Evolutionary conservation across 92 coral and sea anemone species (phyloP), one percentile per base, ranked within the genome.

Genomic region (Umimayanthus chanpuru): DNA sequence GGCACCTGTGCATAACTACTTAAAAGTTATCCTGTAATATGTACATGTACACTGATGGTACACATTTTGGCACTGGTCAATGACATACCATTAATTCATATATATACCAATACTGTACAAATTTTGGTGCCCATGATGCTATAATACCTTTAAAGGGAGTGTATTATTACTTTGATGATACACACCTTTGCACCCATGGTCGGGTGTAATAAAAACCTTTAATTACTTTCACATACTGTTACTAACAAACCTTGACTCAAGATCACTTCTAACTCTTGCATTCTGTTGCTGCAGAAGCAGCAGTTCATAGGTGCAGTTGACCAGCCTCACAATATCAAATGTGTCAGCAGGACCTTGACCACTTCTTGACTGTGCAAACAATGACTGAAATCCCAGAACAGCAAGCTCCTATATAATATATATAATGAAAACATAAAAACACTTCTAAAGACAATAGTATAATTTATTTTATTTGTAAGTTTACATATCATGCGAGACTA

Each of bases 321-420:
- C 89, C n/a, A 97, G 95, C 76, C 93, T 95, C n/a, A 97, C 98
- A 89, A 97, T 96, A 70, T 95, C 96, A 88, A 95, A 95, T 30
- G 98, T 93, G 78, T 92, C 96, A 23, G 92, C 86, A 4, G 88
- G 91, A 12, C 94, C 94, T 64, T 88, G 82, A 2, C 86, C 90
- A 82, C 79, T 93, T 26, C 91, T 84, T 64, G 94, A 90, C 53
- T 91, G 85, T 2, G 92, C 88, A 82, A 90, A 97, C 29, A 97
- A 66, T 14, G 99, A 94, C 0, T 93, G 94, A 79, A 95, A 97
- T 16, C 99, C 99, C 77, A 97, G 94, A 61, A 94, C 92, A 61
- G 92, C 91, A 49, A 97, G 83, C 61, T 97, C 99, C 99, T 97
- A 61, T 8, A 76, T n/a, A n/a, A n/a, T n/a, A n/a, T n/a, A n/a